A percentile compares a stretch with the other conserved stretches of the same genome.
Conservation (phyloP, 1,140 invertebrate genomes). For the Pristionchus pacificus region DNA sequence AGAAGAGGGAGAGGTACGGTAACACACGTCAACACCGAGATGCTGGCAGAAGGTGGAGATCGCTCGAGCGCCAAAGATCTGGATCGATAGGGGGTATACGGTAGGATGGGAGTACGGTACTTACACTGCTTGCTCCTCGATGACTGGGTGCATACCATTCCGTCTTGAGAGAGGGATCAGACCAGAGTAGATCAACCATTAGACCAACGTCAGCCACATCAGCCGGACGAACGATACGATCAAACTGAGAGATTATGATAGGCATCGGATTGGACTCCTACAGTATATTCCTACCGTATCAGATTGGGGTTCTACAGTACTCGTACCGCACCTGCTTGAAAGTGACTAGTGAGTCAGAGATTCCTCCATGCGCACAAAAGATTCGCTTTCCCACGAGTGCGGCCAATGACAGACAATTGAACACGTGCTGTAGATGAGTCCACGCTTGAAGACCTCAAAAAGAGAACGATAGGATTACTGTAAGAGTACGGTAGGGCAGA, state of each 20-base stretch:
- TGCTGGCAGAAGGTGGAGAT: not conserved
- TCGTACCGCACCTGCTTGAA: not conserved
- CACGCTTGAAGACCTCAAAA: slow-evolving; percentile 6
- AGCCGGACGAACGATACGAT: slow-evolving; percentile 19
- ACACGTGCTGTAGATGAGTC: slow-evolving; percentile 20
- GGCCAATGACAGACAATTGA: slow-evolving; percentile 27
- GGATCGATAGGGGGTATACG: no score
- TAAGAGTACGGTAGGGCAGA: no score
- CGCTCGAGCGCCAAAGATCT: not conserved
- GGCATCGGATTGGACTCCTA: not conserved
- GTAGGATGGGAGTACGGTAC: no score
- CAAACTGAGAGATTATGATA: slow-evolving; percentile 16
- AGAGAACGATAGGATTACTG: no score
- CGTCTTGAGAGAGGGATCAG: slow-evolving; percentile 9
- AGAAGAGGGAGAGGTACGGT: not conserved
- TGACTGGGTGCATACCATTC: slow-evolving; percentile 2
- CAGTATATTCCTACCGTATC: no score
- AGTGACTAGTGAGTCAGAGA: slow-evolving; percentile 3
- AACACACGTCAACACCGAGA: not conserved
- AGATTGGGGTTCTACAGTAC: no score
- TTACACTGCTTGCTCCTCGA: not conserved
- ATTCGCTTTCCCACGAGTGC: slow-evolving; percentile 22
- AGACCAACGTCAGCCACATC: slow-evolving; percentile 21
- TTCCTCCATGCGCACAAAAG: slow-evolving; percentile 32
- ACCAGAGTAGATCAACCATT: slow-evolving; percentile 20